Conservation (phyloP, 2,113 vertebrate genomes). For the Zapornia atra region DNA sequence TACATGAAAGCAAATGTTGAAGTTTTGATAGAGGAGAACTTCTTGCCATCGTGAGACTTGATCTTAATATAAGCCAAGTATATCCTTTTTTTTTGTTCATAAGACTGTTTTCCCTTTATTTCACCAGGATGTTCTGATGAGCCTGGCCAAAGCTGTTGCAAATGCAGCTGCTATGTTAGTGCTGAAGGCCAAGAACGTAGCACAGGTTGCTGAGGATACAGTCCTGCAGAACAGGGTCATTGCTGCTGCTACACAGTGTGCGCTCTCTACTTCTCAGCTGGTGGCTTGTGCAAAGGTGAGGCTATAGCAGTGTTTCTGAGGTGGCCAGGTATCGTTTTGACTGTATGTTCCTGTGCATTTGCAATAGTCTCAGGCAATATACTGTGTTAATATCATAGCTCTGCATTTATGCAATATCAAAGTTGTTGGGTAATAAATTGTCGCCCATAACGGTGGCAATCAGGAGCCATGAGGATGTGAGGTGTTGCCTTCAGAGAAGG, state of each 20-base stretch:
- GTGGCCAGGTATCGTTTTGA: accelerated
- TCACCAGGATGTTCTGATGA: constrained; percentile 95
- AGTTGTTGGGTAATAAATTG: not conserved
- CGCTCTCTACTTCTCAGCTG: constrained; percentile 96
- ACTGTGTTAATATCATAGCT: not conserved
- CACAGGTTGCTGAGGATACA: constrained; percentile 92
- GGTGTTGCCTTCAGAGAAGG: not conserved
- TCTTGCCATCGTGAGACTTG: not conserved
- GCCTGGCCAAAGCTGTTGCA: constrained; percentile 96
- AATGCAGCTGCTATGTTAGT: constrained; percentile 98
- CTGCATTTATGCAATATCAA: not conserved
- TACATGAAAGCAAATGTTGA: not conserved
- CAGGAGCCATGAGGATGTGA: not conserved
- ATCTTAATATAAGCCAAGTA: not conserved
- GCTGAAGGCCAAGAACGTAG: constrained; percentile 97
- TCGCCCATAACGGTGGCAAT: not conserved
- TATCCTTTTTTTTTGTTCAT: not conserved
- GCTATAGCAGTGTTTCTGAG: accelerated
- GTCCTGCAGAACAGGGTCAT: constrained; percentile 97
- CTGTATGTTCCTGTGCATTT: accelerated
- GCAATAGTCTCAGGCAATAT: accelerated
- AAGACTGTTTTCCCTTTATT: not conserved
- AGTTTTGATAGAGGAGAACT: not conserved
- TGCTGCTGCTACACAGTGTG: constrained; percentile 95
- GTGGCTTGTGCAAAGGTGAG: constrained; percentile 97